phyloP scores from a whole-genome alignment of 2,797 vertebrate genomes.

The Girardinus metallicus region DNA sequence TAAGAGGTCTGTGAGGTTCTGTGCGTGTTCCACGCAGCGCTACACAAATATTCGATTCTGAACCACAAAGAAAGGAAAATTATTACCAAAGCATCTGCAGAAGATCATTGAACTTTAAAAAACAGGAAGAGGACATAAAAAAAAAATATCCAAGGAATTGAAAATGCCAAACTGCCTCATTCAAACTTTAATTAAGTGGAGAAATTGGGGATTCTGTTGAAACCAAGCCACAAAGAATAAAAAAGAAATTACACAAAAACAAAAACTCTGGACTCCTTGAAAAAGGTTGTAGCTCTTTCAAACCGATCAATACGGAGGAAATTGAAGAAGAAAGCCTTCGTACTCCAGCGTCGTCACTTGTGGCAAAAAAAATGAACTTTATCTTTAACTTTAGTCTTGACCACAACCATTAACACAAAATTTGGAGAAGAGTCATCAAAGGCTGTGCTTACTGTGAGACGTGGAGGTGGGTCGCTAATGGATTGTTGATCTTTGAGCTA shows the following conservation, averaged over 20 bases:
- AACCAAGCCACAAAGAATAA: neutral
- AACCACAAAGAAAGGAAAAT: neutral
- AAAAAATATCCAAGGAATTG: neutral
- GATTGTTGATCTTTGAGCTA: neutral
- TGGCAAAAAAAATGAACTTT: neutral
- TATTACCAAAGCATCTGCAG: neutral
- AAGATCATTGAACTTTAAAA: neutral
- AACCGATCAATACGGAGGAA: neutral
- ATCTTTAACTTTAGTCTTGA: no score
- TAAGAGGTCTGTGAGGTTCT: neutral
- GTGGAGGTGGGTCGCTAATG: neutral
- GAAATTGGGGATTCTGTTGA: neutral
- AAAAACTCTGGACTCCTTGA: neutral
- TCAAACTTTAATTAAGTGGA: neutral
- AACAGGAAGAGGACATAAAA: neutral
- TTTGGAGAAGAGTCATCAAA: neutral
- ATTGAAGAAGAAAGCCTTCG: neutral
- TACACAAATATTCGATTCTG: neutral
- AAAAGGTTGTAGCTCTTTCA: neutral
- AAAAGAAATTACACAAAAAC: neutral
- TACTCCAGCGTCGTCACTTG: neutral
- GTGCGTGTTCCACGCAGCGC: neutral
- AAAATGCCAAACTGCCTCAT: neutral
- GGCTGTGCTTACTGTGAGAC: neutral
- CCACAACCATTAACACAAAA: neutral